Evolutionary conservation across 2,888 invertebrate genomes (phyloP).

Genomic region (Galerucella nymphaeae): DNA sequence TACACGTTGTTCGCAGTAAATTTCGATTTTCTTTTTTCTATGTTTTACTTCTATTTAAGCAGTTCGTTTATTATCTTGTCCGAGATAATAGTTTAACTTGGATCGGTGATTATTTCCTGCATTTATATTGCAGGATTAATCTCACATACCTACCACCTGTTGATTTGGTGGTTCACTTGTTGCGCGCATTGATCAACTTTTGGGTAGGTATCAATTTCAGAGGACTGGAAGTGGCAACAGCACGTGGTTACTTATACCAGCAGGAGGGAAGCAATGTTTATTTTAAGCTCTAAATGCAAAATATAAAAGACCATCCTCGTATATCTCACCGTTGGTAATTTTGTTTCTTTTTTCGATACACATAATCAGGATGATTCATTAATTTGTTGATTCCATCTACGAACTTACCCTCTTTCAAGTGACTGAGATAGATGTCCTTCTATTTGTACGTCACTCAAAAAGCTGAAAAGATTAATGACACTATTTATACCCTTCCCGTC

Average conservation of each 20-base stretch:
- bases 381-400: conserved; percentile 6
- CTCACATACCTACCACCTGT: too few relatives aligned
- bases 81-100: background rate
- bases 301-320: too few relatives aligned
- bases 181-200: too few relatives aligned
- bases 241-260: too few relatives aligned
- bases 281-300: too few relatives aligned
- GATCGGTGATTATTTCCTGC: too few relatives aligned
- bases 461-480: conserved; percentile 42
- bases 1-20: conserved; percentile 8
- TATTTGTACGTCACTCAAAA: conserved; percentile 34
- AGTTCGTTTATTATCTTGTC: background rate
- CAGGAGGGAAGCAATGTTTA: too few relatives aligned
- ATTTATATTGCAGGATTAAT: too few relatives aligned
- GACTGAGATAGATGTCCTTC: conserved; percentile 35
- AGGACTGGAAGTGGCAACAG: too few relatives aligned
- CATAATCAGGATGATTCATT: conserved; percentile 6
- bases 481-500: conserved; percentile 42
- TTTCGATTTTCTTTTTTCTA: background rate
- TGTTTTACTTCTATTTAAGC: conserved; percentile 33
- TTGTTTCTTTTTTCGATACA: background rate
- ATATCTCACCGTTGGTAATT: too few relatives aligned
- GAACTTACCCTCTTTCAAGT: background rate
- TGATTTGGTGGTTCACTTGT: too few relatives aligned
- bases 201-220: too few relatives aligned